Base-by-base conservation (phyloP, 2,113 vertebrate species). In the Gavialis gangeticus region DNA sequence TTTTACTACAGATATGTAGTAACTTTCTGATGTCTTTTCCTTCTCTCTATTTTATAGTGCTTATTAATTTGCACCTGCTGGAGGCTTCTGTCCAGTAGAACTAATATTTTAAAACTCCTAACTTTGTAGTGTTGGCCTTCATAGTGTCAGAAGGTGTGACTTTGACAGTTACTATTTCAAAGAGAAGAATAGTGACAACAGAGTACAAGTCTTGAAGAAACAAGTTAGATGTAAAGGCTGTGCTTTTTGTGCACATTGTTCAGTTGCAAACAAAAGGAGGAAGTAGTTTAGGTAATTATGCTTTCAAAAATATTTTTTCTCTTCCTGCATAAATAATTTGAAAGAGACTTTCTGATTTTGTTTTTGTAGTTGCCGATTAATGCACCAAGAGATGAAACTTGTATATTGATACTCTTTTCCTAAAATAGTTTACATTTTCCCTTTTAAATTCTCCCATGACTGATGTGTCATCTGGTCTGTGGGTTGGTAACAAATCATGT, bases 111-210 rank as follows among this genome's bases (percentile, higher is more conserved):
- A 37, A 37, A 37, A 37, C 37, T 37, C 37, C 37, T 37, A 37
- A 37, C 78, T 92, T 89, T 94, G 77, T 77, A 89, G 82, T 96
- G 18, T 89, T 92, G 91, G 46, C 83, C 79, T 94, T 94, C 80
- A 88, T 30, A 84, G 75, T 85, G 80, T 76, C 77, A 82, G 92
- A 95, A 89, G 96, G 95, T 93, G 93, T 88, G 95, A 87, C 89
- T 96, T 96, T 93, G 87, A 46, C 69, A 91, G 88, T 96, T 95
- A 93, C 88, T 95, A 93, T 96, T 97, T 96, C 96, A 96, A 96
- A 96, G 96, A 81, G 64, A 57, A 92, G 75, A 4, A 81, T 80
- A 94, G 92, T 87, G 94, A 87, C 95, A 96, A 92, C 95, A 94
- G 86, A 96, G 95, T 81, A 30, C 78, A 81, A 94, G 95, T 97